Evolutionary conservation across 2,113 vertebrate genomes (phyloP).

Genomic region (Corydoras maculifer): DNA sequence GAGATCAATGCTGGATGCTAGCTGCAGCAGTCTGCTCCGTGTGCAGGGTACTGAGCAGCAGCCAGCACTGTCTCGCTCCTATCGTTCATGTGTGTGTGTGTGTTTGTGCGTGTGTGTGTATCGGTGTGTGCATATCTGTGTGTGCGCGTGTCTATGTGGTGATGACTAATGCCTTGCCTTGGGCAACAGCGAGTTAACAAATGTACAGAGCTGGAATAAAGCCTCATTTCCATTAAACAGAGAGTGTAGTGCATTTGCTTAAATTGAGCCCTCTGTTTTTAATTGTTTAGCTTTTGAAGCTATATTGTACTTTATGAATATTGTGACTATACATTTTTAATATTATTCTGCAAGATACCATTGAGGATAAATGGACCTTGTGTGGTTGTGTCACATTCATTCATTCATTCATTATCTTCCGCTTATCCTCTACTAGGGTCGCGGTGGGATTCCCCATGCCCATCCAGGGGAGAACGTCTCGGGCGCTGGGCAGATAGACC

Average conservation of each 20-base stretch:
- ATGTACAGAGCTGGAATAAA: conserved; percentile 65
- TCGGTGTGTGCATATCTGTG: conserved; percentile 58
- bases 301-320: too few species aligned
- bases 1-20: conserved; percentile 62
- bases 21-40: conserved; percentile 61
- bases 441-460: too few species aligned
- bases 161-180: conserved; percentile 66
- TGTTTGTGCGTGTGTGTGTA: conserved; percentile 53
- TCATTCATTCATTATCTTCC: too few species aligned
- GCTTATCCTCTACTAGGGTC: too few species aligned
- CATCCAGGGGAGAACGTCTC: too few species aligned
- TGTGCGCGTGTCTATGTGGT: conserved; percentile 56
- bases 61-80: conserved; percentile 42
- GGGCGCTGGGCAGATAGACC: too few species aligned
- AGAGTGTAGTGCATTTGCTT: conserved; percentile 59
- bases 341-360: too few species aligned
- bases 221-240: conserved; percentile 69
- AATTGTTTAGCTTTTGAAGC: conserved; percentile 45
- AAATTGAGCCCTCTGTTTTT: conserved; percentile 66
- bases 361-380: too few species aligned
- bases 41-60: conserved; percentile 66
- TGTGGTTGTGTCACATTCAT: too few species aligned
- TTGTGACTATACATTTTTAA: too few species aligned
- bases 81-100: conserved; percentile 63
- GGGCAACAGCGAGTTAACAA: conserved; percentile 70